Percentiles rank a stretch among this genome's conserved stretches.
These are phyloP conservation scores for Pandemis heparana DNA, from an alignment of 2,888 invertebrate species.

Conservation along the genomic window DNA sequence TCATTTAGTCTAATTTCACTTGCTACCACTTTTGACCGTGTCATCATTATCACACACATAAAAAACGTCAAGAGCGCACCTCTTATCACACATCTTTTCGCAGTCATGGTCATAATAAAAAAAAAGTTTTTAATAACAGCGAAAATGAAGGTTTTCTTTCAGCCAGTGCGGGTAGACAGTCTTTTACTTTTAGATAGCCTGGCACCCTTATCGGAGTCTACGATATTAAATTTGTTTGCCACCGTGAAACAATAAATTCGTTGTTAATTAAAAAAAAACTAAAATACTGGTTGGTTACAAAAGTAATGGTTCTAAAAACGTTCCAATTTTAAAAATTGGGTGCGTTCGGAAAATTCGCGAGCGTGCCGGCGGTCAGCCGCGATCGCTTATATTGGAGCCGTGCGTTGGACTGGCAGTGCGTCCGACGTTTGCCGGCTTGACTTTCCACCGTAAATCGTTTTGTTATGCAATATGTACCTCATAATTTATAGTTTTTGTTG, in stretches of 20 bases:
- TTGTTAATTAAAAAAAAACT: background rate
- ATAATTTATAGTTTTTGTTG: constrained; percentile 35
- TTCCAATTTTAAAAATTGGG: constrained; percentile 33
- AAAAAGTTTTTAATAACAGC: constrained; percentile 1
- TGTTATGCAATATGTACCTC: constrained; percentile 41
- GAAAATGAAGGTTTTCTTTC: constrained; percentile 22
- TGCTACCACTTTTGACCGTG: constrained; percentile 20
- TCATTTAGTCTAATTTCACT: constrained; percentile 30
- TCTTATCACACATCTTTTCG: constrained; percentile 7
- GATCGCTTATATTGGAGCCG: constrained; percentile 45
- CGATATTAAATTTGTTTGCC: constrained; percentile 25
- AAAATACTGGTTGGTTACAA: constrained; percentile 13
- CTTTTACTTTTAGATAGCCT: constrained; percentile 22
- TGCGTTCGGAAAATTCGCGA: constrained; percentile 38
- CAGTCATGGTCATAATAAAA: constrained; percentile 9
- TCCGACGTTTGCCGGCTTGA: constrained; percentile 42
- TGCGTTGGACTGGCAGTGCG: constrained; percentile 66
- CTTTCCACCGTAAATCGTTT: constrained; percentile 40
- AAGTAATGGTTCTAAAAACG: background rate
- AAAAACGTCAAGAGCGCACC: constrained; percentile 23
- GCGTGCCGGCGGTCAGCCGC: constrained; percentile 26
- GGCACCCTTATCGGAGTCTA: constrained; percentile 26
- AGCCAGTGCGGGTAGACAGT: constrained; percentile 33
- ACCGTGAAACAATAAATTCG: background rate
- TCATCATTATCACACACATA: constrained; percentile 26